Conservation (phyloP, 2,888 invertebrate species). For the Quadriops clusia region DNA sequence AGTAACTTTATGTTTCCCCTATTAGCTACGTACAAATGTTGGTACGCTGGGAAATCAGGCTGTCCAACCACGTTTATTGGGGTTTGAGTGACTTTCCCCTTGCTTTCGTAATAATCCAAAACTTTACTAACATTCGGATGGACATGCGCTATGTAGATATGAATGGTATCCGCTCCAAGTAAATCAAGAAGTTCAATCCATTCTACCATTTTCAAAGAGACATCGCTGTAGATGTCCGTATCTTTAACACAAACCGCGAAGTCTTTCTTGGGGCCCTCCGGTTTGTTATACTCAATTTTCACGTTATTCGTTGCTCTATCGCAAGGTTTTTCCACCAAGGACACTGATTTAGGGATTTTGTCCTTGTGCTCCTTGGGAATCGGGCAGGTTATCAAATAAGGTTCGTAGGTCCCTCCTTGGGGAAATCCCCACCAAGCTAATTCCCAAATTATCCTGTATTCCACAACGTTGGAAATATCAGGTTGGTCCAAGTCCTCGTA, state of each 20-base stretch:
- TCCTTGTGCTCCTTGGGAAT: slow-evolving; percentile 63
- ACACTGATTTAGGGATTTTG: slow-evolving; percentile 70
- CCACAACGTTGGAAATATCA: slow-evolving; percentile 67
- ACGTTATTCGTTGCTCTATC: slow-evolving; percentile 78
- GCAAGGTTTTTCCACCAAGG: slow-evolving; percentile 73
- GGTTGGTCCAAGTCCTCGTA: slow-evolving; percentile 75
- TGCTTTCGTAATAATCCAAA: slow-evolving; percentile 44
- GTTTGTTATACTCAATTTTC: slow-evolving; percentile 68
- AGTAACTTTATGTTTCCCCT: slow-evolving; percentile 89
- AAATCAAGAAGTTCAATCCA: slow-evolving; percentile 84
- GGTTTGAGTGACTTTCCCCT: slow-evolving; percentile 61
- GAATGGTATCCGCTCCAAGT: slow-evolving; percentile 83
- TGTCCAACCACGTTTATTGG: slow-evolving; percentile 81
- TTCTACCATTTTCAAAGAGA: slow-evolving; percentile 80
- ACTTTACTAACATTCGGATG: slow-evolving; percentile 87
- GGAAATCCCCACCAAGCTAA: slow-evolving; percentile 92
- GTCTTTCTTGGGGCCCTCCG: slow-evolving; percentile 56
- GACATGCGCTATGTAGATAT: slow-evolving; percentile 79
- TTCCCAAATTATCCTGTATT: slow-evolving; percentile 91
- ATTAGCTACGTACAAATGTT: slow-evolving; percentile 79
- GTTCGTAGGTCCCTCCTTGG: slow-evolving; percentile 82
- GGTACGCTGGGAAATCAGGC: slow-evolving; percentile 79
- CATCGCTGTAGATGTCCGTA: slow-evolving; percentile 79
- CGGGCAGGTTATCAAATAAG: slow-evolving; percentile 80
- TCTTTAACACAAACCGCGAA: slow-evolving; percentile 93